Percentiles rank a stretch among this genome's conserved stretches.
phyloP scores from a whole-genome alignment of 2,113 vertebrate genomes.

The Leptobrachium ailaonicum region DNA sequence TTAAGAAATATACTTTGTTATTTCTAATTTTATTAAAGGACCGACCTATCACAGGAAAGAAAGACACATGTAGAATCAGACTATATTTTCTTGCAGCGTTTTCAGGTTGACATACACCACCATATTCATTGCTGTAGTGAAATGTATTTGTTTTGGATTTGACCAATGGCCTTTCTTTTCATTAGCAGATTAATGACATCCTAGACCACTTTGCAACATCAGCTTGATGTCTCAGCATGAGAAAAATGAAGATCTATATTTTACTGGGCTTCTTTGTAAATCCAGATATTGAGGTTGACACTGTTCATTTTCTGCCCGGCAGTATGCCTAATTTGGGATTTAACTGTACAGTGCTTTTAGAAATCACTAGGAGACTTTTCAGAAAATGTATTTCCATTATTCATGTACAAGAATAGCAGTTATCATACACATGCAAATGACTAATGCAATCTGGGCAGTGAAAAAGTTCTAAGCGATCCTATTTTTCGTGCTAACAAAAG shows the following conservation, averaged over 20 bases:
- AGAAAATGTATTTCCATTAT: slow-evolving; percentile 38
- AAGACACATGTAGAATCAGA: too few relatives aligned
- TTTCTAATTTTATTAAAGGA: too few relatives aligned
- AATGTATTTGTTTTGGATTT: background rate
- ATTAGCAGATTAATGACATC: slow-evolving; percentile 27
- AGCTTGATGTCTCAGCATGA: slow-evolving; percentile 22
- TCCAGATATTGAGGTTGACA: slow-evolving; percentile 18
- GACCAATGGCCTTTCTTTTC: slow-evolving; percentile 22
- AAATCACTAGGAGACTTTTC: slow-evolving; percentile 30
- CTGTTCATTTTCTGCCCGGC: slow-evolving; percentile 32
- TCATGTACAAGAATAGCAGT: slow-evolving; percentile 33
- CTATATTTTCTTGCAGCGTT: too few relatives aligned
- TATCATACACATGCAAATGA: slow-evolving; percentile 37
- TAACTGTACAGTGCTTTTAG: slow-evolving; percentile 17
- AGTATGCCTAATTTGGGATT: slow-evolving; percentile 18
- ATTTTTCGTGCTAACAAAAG: slow-evolving; percentile 40
- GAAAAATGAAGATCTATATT: slow-evolving; percentile 22
- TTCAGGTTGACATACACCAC: too few relatives aligned
- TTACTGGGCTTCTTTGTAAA: slow-evolving; percentile 26
- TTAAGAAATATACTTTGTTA: too few relatives aligned
- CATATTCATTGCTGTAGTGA: too few relatives aligned
- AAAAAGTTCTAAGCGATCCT: slow-evolving; percentile 28
- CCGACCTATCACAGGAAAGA: too few relatives aligned
- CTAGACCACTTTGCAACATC: slow-evolving; percentile 29
- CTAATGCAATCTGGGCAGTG: slow-evolving; percentile 27